These are phyloP conservation scores for Drosophila mimetica DNA, from an alignment of 2,888 invertebrate species.

Conservation along the genomic window DNA sequence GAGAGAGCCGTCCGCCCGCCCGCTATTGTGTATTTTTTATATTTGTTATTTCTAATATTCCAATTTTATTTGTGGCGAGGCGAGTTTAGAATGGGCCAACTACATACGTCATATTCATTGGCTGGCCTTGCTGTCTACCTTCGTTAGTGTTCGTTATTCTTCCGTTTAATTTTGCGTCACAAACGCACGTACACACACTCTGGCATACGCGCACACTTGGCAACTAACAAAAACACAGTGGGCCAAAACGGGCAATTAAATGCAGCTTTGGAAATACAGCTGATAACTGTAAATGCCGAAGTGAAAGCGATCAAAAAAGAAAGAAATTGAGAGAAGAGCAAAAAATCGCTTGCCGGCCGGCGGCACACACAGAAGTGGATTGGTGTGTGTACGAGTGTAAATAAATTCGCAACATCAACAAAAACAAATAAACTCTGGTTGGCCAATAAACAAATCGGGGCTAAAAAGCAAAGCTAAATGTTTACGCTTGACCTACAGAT, in stretches of 20 bases:
- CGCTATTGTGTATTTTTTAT: slow-evolving; percentile 51
- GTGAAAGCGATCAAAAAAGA: slow-evolving; percentile 30
- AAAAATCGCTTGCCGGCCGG: slow-evolving; percentile 33
- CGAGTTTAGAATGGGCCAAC: slow-evolving; percentile 16
- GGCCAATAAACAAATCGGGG: slow-evolving; percentile 19
- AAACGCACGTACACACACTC: slow-evolving; percentile 22
- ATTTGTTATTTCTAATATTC: slow-evolving; percentile 20
- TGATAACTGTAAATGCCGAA: slow-evolving; percentile 18
- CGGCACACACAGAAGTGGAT: slow-evolving; percentile 11
- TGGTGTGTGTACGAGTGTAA: slow-evolving; percentile 18
- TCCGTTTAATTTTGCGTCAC: slow-evolving; percentile 48
- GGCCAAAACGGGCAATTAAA: slow-evolving; percentile 29
- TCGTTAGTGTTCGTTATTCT: slow-evolving; percentile 11
- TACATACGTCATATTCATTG: slow-evolving; percentile 36
- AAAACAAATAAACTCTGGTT: background rate
- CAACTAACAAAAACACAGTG: slow-evolving; percentile 46
- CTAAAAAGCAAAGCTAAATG: slow-evolving; percentile 3
- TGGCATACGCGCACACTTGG: slow-evolving; percentile 35
- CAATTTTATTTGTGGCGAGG: slow-evolving; percentile 16
- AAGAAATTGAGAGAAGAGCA: slow-evolving; percentile 12
- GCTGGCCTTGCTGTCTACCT: slow-evolving; percentile 20
- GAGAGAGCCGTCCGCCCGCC: slow-evolving; percentile 35
- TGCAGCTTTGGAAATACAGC: slow-evolving; percentile 13
- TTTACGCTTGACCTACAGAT: slow-evolving; percentile 9
- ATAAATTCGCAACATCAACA: slow-evolving; percentile 38